Conservation (phyloP, 2,888 invertebrate genomes). For the Cryptus armator region DNA sequence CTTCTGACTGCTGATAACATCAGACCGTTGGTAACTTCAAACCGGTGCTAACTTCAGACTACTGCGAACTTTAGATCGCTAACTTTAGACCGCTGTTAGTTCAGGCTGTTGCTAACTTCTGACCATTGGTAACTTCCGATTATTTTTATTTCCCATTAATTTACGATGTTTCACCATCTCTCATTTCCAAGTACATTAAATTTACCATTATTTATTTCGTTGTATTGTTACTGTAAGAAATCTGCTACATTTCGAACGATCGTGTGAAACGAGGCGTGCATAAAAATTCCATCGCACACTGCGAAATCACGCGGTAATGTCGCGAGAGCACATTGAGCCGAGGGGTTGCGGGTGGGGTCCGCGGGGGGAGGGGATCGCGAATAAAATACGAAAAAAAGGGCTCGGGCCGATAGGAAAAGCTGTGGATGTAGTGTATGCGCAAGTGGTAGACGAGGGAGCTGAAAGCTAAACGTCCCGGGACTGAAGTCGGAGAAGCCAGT, state of each 20-base stretch:
- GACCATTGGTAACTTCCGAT: too few relatives aligned
- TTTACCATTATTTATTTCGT: background rate
- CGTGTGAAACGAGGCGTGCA: conserved; percentile 59
- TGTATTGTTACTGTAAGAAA: background rate
- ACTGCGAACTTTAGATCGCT: too few relatives aligned
- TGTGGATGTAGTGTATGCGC: conserved; percentile 40
- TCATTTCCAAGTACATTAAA: too few relatives aligned
- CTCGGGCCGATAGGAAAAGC: conserved; percentile 62
- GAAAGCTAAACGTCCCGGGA: conserved; percentile 63
- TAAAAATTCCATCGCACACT: conserved; percentile 42
- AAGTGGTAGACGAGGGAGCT: conserved; percentile 20
- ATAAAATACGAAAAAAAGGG: conserved; percentile 55
- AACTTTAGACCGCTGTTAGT: too few relatives aligned
- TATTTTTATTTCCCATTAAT: too few relatives aligned
- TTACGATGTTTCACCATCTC: too few relatives aligned
- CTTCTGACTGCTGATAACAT: too few relatives aligned
- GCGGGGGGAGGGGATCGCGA: conserved; percentile 41
- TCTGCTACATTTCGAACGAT: background rate
- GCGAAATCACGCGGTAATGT: conserved; percentile 66
- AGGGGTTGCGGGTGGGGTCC: conserved; percentile 57
- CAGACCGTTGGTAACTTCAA: too few relatives aligned
- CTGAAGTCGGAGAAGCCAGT: conserved; percentile 27
- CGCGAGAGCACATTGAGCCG: conserved; percentile 61
- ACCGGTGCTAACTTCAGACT: too few relatives aligned
- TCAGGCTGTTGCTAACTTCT: too few relatives aligned